phyloP scores from a whole-genome alignment of 2,113 vertebrate genomes.

The Oryzias woworae region DNA sequence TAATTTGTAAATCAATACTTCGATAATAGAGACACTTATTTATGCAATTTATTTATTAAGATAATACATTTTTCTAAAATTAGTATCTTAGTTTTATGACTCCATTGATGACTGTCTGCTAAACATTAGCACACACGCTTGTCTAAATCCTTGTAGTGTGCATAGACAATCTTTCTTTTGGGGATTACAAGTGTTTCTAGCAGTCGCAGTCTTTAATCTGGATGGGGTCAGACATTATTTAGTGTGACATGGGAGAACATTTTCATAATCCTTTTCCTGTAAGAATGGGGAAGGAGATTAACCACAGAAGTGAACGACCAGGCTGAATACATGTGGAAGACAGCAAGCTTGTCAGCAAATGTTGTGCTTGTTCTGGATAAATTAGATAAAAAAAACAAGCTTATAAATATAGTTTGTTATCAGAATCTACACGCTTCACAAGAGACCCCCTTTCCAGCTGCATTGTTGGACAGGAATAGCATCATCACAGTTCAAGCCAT shows the following conservation, averaged over 20 bases:
- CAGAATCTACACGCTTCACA: neutral
- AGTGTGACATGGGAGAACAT: slow-evolving; percentile 36
- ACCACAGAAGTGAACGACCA: neutral
- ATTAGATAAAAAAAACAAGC: neutral
- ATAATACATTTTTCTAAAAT: no score
- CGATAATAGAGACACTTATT: no score
- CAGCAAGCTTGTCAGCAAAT: neutral
- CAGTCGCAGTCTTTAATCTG: slow-evolving; percentile 53
- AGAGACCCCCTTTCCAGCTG: slow-evolving; percentile 2
- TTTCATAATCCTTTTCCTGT: slow-evolving; percentile 53
- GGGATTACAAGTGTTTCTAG: slow-evolving; percentile 47
- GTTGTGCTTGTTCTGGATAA: neutral
- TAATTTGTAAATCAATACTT: no score
- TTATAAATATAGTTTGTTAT: no score
- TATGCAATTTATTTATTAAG: no score
- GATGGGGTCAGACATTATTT: slow-evolving; percentile 41
- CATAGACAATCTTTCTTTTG: slow-evolving; percentile 8
- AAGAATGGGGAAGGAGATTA: slow-evolving; percentile 1
- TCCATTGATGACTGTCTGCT: no score
- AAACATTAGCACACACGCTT: neutral
- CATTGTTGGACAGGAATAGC: slow-evolving; percentile 24
- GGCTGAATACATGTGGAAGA: slow-evolving; percentile 2
- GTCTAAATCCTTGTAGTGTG: neutral
- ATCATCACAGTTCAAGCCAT: slow-evolving; percentile 26
- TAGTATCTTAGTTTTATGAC: no score